Percentiles rank a stretch among this genome's conserved stretches.
Evolutionary conservation across 2,113 vertebrate species (phyloP).

Genomic region (Pteruthius melanotis): DNA sequence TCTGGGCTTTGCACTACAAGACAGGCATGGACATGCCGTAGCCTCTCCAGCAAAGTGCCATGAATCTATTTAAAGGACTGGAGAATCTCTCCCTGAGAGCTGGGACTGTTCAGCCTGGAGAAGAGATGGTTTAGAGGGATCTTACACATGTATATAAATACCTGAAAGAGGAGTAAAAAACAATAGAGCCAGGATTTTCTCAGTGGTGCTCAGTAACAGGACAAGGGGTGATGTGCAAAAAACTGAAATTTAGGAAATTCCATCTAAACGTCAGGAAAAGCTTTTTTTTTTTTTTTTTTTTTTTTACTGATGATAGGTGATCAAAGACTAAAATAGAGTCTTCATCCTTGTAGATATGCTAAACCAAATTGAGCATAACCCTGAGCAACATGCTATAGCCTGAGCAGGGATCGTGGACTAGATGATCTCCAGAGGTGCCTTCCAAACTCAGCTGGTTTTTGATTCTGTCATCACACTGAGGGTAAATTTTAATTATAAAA

Average conservation of each 20-base stretch:
- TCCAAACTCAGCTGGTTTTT: background rate
- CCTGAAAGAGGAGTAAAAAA: background rate
- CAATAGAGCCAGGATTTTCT: background rate
- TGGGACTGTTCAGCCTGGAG: background rate
- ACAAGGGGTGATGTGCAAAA: accelerated
- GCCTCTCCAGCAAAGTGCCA: background rate
- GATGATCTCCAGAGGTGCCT: accelerated
- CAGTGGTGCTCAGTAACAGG: background rate
- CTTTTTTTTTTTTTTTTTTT: background rate
- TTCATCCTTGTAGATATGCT: background rate
- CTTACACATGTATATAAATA: background rate
- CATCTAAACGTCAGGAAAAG: background rate
- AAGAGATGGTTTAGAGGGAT: background rate
- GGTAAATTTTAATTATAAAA: background rate
- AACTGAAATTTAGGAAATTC: background rate
- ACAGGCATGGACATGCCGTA: background rate
- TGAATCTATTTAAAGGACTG: background rate
- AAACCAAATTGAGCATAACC: background rate
- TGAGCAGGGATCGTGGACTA: background rate
- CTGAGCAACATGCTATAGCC: background rate
- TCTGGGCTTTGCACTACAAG: background rate
- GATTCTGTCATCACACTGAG: background rate
- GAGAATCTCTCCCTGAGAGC: background rate
- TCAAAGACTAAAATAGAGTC: background rate
- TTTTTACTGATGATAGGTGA: background rate